Evolutionary conservation across 2,113 vertebrate genomes (phyloP), one percentile per base, ranked within the genome.

Genomic region (Sturnus vulgaris): DNA sequence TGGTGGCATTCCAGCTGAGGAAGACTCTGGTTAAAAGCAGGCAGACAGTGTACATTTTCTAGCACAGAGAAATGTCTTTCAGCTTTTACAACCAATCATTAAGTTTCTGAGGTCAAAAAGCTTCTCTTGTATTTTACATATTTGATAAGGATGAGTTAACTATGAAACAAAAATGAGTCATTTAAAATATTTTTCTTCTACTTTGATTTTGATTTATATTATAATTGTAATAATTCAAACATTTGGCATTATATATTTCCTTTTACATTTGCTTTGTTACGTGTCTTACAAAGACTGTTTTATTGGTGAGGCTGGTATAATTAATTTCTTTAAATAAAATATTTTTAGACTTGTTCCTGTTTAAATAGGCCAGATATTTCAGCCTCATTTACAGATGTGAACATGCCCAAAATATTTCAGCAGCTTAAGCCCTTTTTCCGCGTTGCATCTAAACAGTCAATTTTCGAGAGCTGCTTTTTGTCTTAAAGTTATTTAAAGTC

Each of bases 311-410:
- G n/a, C 15, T 82, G 46, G 37, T 75, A 44, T 15, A 89, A 88
- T 82, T 84, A 71, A 47, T 90, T 79, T 80, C 22, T 55, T 63
- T 12, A 23, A 61, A 39, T 10, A 79, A 70, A 88, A 65, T 87
- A 90, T 88, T 84, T 94, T 93, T 52, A 68, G 37, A 39, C 31
- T 59, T 57, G 6, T 31, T 73, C 42, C 18, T 52, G 52, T 92
- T 94, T 95, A 96, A 91, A 90, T 56, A 79, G 70, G 20, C 35
- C 56, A 94, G 37, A 88, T 95, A 90, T 90, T 92, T 90, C 61
- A 83, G 63, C 70, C 57, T 90, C 52, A 52, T 83, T 93, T 95
- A 91, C 90, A 95, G 87, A 95, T 88, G 85, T 90, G 76, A 90
- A 65, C 37, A 75, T 63, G 70, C 55, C 50, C 82, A 88, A 94